A percentile compares a stretch with the other conserved stretches of the same genome.
These are phyloP conservation scores for Ochropacha duplaris DNA, from an alignment of 2,888 invertebrate species.

Conservation along the genomic window DNA sequence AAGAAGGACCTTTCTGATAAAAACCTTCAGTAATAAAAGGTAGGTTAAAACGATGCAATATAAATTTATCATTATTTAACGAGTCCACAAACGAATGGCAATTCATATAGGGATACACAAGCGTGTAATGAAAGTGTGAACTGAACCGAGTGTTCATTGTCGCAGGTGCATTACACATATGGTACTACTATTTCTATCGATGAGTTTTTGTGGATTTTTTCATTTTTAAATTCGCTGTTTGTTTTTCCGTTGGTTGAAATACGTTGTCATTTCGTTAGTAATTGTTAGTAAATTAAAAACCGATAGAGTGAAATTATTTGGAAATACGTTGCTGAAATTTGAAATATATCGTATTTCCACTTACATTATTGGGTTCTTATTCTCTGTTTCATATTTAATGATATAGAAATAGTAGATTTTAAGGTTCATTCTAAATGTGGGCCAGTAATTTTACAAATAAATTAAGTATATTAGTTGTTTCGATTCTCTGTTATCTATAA, in stretches of 20 bases:
- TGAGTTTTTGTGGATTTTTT: not conserved
- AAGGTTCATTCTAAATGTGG: not conserved
- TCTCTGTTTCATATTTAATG: no score
- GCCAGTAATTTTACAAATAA: slow-evolving; percentile 27
- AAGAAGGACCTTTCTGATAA: not conserved
- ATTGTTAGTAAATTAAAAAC: not conserved
- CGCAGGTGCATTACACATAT: slow-evolving; percentile 62
- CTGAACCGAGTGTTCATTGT: slow-evolving; percentile 60
- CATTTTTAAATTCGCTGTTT: slow-evolving; percentile 5
- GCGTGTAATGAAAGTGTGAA: slow-evolving; percentile 54
- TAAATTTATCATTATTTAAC: slow-evolving; percentile 6
- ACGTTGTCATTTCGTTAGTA: not conserved
- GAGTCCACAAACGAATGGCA: not conserved
- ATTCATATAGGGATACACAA: not conserved
- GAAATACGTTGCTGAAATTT: no score
- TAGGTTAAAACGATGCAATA: not conserved
- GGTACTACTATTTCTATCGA: slow-evolving; percentile 44
- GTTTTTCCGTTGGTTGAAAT: not conserved
- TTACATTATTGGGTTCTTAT: no score
- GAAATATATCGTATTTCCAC: no score
- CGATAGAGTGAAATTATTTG: not conserved
- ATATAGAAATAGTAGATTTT: not conserved
- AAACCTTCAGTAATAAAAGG: not conserved
- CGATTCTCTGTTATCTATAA: slow-evolving; percentile 53
- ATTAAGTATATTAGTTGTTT: slow-evolving; percentile 40